Percentiles rank a stretch among this genome's conserved stretches.
phyloP scores from a whole-genome alignment of 2,888 invertebrate genomes.

The Deroplatys truncata region DNA sequence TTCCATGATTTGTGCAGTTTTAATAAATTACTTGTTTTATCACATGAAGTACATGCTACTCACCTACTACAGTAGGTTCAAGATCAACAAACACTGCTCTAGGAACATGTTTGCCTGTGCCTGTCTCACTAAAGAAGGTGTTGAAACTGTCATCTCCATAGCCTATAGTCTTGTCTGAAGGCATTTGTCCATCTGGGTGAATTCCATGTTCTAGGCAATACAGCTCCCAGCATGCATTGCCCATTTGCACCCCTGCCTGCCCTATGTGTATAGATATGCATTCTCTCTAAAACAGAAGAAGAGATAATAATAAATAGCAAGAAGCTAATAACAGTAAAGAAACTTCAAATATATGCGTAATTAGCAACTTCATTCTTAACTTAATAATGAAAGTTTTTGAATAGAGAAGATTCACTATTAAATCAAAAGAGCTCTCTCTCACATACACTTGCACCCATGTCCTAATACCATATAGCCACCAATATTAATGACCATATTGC shows the following conservation, averaged over 20 bases:
- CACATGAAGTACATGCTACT: constrained; percentile 28
- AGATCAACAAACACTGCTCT: constrained; percentile 57
- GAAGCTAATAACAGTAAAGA: neutral
- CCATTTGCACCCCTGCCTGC: constrained; percentile 45
- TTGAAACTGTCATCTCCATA: constrained; percentile 46
- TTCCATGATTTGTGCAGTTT: too few relatives aligned
- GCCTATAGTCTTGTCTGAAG: constrained; percentile 51
- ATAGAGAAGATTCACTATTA: too few relatives aligned
- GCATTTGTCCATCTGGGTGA: constrained; percentile 51
- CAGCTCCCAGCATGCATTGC: constrained; percentile 43
- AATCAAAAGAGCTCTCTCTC: too few relatives aligned
- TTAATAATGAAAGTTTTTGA: too few relatives aligned
- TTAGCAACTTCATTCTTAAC: too few relatives aligned
- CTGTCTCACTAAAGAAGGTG: constrained; percentile 50
- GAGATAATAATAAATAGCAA: neutral
- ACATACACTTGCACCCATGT: too few relatives aligned
- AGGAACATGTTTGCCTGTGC: constrained; percentile 58
- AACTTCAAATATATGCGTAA: neutral
- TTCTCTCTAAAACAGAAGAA: constrained; percentile 38
- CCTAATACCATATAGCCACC: too few relatives aligned
- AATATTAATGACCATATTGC: too few relatives aligned
- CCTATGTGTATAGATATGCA: constrained; percentile 47
- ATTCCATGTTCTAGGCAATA: constrained; percentile 45
- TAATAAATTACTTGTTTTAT: too few relatives aligned
- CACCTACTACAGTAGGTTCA: constrained; percentile 59